These are phyloP conservation scores for Anastatus disparis DNA, from an alignment of 1,140 invertebrate species.

Conservation along the genomic window DNA sequence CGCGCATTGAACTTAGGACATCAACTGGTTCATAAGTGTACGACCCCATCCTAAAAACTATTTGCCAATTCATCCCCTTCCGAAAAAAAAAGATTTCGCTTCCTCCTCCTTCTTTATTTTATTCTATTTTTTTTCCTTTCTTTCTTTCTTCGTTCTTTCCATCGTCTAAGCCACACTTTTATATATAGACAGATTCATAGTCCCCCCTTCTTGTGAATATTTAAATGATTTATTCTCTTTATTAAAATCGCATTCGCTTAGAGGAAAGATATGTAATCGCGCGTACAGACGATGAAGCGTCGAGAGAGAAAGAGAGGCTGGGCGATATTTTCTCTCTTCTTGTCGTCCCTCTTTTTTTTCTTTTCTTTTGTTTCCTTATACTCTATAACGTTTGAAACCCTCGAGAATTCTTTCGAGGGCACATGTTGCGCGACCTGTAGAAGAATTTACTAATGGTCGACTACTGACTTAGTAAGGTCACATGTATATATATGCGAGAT, in stretches of 20 bases:
- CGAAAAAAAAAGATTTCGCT: not conserved
- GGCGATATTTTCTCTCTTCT: too few relatives aligned
- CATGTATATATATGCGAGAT: too few relatives aligned
- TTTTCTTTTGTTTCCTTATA: not conserved
- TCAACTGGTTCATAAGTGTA: slow-evolving; percentile 35
- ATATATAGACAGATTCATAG: too few relatives aligned
- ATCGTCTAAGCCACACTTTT: too few relatives aligned
- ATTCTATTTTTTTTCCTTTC: too few relatives aligned
- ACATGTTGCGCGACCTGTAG: slow-evolving; percentile 6
- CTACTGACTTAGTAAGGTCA: too few relatives aligned
- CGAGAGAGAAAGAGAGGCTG: too few relatives aligned
- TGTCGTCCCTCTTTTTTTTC: not conserved
- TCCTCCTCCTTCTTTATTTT: too few relatives aligned
- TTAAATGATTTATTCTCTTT: slow-evolving; percentile 52
- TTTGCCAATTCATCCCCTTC: slow-evolving; percentile 16
- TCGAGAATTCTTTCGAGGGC: slow-evolving; percentile 13
- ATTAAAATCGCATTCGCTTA: slow-evolving; percentile 44
- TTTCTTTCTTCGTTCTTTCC: not conserved
- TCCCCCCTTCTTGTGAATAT: slow-evolving; percentile 32
- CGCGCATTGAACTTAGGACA: not conserved
- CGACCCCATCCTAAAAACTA: not conserved
- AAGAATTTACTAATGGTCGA: slow-evolving; percentile 8
- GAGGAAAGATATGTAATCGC: too few relatives aligned
- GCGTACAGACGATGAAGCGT: too few relatives aligned
- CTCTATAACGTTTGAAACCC: not conserved